phyloP scores from a whole-genome alignment of 2,888 invertebrate genomes.

The Leucania comma region DNA sequence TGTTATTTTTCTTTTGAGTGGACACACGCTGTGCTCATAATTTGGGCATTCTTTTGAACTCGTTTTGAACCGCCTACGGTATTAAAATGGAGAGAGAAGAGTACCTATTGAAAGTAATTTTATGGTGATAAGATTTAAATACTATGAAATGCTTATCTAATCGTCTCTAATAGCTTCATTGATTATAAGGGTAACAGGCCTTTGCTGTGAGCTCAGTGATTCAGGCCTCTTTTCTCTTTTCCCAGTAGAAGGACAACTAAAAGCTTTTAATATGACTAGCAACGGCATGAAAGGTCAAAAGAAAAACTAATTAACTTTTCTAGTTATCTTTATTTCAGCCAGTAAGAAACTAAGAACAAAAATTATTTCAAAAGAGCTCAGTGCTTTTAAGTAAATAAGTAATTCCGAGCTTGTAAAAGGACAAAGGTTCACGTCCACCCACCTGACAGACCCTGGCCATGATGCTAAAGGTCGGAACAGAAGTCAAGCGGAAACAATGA shows the following conservation, averaged over 20 bases:
- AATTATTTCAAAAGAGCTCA: slow-evolving; percentile 5
- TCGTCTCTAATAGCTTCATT: not conserved
- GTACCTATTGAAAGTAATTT: slow-evolving; percentile 3
- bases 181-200: not conserved
- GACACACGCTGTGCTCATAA: slow-evolving; percentile 61
- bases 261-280: too few species aligned
- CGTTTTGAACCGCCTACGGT: slow-evolving; percentile 46
- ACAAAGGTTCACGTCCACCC: slow-evolving; percentile 38
- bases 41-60: slow-evolving; percentile 43
- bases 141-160: not conserved
- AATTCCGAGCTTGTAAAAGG: slow-evolving; percentile 11
- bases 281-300: not conserved
- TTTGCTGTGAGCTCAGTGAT: not conserved
- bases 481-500: slow-evolving; percentile 51
- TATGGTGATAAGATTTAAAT: not conserved
- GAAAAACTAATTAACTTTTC: not conserved
- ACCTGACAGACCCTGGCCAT: slow-evolving; percentile 37
- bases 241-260: not conserved
- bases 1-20: slow-evolving; percentile 62
- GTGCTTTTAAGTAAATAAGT: not conserved
- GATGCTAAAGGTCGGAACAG: slow-evolving; percentile 41
- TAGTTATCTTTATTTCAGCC: not conserved
- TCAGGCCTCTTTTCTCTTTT: not conserved
- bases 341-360: not conserved
- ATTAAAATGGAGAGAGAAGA: slow-evolving; percentile 13